phyloP scores from a whole-genome alignment of 2,888 invertebrate species.

The Autographa gamma region DNA sequence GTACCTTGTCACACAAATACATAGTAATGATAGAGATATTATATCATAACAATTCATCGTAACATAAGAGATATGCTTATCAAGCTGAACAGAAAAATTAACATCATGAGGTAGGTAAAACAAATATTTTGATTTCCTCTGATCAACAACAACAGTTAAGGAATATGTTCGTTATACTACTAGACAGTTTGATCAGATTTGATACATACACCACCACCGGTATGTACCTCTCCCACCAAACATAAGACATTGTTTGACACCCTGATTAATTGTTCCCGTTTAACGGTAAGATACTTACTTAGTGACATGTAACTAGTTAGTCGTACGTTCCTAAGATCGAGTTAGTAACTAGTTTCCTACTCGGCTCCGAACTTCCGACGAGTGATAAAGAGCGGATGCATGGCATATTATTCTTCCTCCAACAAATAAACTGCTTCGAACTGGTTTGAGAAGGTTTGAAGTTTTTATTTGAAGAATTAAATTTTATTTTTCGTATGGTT shows the following conservation, averaged over 20 bases:
- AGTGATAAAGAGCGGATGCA: slow-evolving; percentile 44
- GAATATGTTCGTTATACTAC: not conserved
- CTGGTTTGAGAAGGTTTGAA: slow-evolving; percentile 14
- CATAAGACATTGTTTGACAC: slow-evolving; percentile 25
- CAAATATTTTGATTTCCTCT: too few relatives aligned
- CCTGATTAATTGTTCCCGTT: slow-evolving; percentile 38
- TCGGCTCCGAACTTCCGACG: slow-evolving; percentile 42
- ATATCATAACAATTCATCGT: too few relatives aligned
- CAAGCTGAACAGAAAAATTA: too few relatives aligned
- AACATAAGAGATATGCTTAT: too few relatives aligned
- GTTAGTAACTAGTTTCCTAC: slow-evolving; percentile 44
- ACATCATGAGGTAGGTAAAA: too few relatives aligned
- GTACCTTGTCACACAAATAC: too few relatives aligned
- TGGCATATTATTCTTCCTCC: slow-evolving; percentile 37
- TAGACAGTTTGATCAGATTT: not conserved
- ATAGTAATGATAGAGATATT: too few relatives aligned
- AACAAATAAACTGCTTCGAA: slow-evolving; percentile 16
- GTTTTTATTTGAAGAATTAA: not conserved
- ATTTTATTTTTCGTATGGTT: not conserved
- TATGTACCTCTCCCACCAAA: slow-evolving; percentile 20
- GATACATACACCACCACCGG: not conserved
- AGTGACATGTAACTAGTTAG: slow-evolving; percentile 47
- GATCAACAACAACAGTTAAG: too few relatives aligned
- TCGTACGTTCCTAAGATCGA: slow-evolving; percentile 23
- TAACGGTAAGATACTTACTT: slow-evolving; percentile 41